These are phyloP conservation scores for Vollenhovia emeryi DNA, from an alignment of 1,140 invertebrate genomes.

Conservation along the genomic window DNA sequence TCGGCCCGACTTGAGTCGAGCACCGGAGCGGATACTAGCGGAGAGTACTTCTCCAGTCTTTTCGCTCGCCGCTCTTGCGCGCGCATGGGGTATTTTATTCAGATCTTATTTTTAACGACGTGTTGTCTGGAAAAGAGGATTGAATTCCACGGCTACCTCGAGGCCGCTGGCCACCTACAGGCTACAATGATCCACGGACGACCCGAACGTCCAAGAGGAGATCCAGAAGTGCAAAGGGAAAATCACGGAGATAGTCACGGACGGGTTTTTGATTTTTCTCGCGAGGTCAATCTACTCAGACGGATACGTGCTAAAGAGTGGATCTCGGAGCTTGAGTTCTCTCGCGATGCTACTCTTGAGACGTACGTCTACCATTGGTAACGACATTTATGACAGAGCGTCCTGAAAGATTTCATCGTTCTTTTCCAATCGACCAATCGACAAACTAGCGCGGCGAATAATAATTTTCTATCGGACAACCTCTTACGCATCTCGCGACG, in stretches of 20 bases:
- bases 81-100: slow-evolving; percentile 55
- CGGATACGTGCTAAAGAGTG: slow-evolving; percentile 66
- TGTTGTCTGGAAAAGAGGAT: slow-evolving; percentile 33
- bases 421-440: not conserved
- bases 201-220: not conserved
- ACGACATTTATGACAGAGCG: not conserved
- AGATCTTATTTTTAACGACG: slow-evolving; percentile 28
- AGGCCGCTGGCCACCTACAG: not conserved
- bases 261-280: slow-evolving; percentile 67
- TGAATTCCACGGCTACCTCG: slow-evolving; percentile 46
- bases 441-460: not conserved
- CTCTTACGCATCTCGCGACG: not conserved
- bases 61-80: not conserved
- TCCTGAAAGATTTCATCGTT: not conserved
- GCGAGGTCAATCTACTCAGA: slow-evolving; percentile 53
- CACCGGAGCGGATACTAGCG: slow-evolving; percentile 45
- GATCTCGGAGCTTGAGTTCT: slow-evolving; percentile 44
- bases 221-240: not conserved
- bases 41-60: slow-evolving; percentile 33
- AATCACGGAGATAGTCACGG: slow-evolving; percentile 56
- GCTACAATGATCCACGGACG: not conserved
- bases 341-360: slow-evolving; percentile 13
- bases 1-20: not conserved
- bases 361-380: not conserved
- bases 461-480: not conserved